Conservation (phyloP, 2,797 vertebrate species). For the Aulostomus chinensis region DNA sequence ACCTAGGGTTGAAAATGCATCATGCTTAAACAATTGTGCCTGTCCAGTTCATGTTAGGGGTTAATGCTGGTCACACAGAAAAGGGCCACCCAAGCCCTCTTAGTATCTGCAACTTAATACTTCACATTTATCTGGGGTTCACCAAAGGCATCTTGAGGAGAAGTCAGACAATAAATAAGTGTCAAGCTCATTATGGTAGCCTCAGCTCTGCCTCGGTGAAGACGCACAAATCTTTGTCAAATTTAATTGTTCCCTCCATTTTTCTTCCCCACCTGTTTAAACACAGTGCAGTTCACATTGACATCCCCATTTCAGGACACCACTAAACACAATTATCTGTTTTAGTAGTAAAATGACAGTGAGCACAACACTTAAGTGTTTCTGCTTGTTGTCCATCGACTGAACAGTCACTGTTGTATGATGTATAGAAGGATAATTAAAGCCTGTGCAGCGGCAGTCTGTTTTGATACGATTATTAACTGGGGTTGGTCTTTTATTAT, state of each 20-base stretch:
- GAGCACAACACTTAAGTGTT: slow-evolving; percentile 4
- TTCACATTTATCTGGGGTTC: slow-evolving; percentile 1
- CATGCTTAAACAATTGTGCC: too few species aligned
- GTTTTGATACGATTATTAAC: slow-evolving; percentile 12
- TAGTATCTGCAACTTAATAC: neutral
- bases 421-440: slow-evolving; percentile 35
- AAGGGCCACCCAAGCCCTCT: too few species aligned
- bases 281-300: too few species aligned
- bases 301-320: slow-evolving; percentile 7
- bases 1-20: too few species aligned
- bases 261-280: too few species aligned
- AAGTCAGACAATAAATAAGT: slow-evolving; percentile 9
- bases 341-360: slow-evolving; percentile 18
- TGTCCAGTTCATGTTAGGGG: too few species aligned
- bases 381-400: neutral
- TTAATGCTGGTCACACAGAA: too few species aligned
- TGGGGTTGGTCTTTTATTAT: too few species aligned
- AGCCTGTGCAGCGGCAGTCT: slow-evolving; percentile 9
- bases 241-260: too few species aligned
- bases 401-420: slow-evolving; percentile 20
- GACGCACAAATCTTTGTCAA: slow-evolving; percentile 9
- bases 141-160: slow-evolving; percentile 7
- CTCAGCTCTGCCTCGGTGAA: slow-evolving; percentile 12
- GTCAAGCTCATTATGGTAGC: slow-evolving; percentile 20
- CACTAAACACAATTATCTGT: slow-evolving; percentile 19